Evolutionary conservation across 2,113 vertebrate species (phyloP).

Genomic region (Seriola aureovittata): DNA sequence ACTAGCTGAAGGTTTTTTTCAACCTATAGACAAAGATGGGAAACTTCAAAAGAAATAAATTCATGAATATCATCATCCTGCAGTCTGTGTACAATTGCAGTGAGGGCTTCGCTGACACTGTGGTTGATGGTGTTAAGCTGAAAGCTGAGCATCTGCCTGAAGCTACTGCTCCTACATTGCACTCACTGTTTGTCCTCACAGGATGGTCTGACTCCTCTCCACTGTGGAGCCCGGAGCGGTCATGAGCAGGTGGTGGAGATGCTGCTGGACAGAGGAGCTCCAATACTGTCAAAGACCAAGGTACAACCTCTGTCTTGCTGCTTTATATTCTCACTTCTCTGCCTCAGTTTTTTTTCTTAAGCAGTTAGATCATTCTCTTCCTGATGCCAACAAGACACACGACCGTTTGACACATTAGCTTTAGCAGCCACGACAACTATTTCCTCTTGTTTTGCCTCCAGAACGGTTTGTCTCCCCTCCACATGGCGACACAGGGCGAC

Average conservation of each 20-base stretch:
- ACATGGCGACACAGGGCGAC: slow-evolving; percentile 99
- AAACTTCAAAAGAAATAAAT: no score
- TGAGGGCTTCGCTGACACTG: neutral
- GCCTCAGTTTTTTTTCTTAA: neutral
- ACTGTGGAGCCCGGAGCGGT: slow-evolving; percentile 96
- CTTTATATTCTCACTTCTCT: no score
- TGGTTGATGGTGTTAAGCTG: no score
- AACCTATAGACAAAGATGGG: neutral
- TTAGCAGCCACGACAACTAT: neutral
- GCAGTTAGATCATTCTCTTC: neutral
- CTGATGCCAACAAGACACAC: neutral
- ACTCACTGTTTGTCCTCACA: slow-evolving; percentile 60
- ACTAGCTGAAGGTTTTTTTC: neutral
- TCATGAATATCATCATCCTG: neutral
- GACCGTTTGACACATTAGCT: neutral
- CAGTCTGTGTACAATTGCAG: neutral
- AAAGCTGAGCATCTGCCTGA: no score
- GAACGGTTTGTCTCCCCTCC: slow-evolving; percentile 95
- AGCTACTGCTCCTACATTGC: neutral
- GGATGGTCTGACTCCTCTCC: slow-evolving; percentile 96
- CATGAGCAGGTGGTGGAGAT: slow-evolving; percentile 98
- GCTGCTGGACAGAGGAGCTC: slow-evolving; percentile 95
- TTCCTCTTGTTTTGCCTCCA: slow-evolving; percentile 17
- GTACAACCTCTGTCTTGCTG: slow-evolving; percentile 74
- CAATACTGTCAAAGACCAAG: slow-evolving; percentile 99